These are phyloP conservation scores for Lucinisca nassula DNA, from an alignment of 2,888 invertebrate genomes.

Conservation along the genomic window DNA sequence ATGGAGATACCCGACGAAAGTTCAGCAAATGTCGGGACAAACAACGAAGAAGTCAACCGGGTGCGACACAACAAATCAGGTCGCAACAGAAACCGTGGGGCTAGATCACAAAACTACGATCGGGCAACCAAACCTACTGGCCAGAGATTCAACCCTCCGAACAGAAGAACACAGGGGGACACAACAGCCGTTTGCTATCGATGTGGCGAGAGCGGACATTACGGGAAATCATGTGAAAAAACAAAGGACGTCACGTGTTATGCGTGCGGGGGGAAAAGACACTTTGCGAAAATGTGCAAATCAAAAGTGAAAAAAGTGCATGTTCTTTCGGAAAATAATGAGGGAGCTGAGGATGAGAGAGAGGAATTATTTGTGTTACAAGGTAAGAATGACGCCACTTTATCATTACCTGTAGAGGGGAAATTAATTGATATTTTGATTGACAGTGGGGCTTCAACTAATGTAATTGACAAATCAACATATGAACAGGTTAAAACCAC, in stretches of 20 bases:
- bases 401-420: slow-evolving; percentile 2
- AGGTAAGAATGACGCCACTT: no score
- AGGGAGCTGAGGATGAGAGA: neutral
- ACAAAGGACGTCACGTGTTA: no score
- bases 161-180: neutral
- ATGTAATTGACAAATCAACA: neutral
- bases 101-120: neutral
- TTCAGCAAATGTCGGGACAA: neutral
- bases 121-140: neutral
- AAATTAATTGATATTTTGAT: neutral
- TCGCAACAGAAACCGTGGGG: neutral
- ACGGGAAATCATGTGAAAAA: neutral
- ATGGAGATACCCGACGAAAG: neutral
- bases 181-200: neutral
- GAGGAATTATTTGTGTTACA: neutral
- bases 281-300: neutral
- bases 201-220: neutral
- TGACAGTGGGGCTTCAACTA: slow-evolving; percentile 4
- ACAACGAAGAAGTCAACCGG: neutral
- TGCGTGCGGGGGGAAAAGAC: neutral
- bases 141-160: neutral
- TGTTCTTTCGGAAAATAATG: no score
- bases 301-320: neutral
- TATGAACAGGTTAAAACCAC: neutral
- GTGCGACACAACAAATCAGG: neutral